Evolutionary conservation across 2,888 invertebrate genomes (phyloP).

Genomic region (Tricholauxania praeusta): DNA sequence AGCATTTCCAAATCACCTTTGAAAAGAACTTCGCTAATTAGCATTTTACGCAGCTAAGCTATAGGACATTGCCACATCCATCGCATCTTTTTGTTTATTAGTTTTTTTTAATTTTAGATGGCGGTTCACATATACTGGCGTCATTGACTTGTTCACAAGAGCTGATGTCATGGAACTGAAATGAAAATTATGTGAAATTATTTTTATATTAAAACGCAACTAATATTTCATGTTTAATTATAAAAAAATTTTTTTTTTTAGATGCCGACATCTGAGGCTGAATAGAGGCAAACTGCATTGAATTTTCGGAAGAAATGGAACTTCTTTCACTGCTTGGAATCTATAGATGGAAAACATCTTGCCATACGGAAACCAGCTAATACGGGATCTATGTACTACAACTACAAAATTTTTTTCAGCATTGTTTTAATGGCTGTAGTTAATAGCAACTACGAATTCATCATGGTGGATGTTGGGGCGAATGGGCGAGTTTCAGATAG

Average conservation of each 20-base stretch:
- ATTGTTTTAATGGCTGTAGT: slow-evolving; percentile 39
- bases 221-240: neutral
- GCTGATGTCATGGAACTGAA: too few relatives aligned
- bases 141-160: neutral
- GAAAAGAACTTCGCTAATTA: slow-evolving; percentile 29
- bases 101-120: slow-evolving; percentile 16
- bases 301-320: too few relatives aligned
- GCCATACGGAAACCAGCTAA: slow-evolving; percentile 33
- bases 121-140: neutral
- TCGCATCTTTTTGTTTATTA: slow-evolving; percentile 4
- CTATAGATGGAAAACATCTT: slow-evolving; percentile 40
- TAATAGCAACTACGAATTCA: slow-evolving; percentile 36
- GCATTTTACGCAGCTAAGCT: slow-evolving; percentile 33
- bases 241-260: too few relatives aligned
- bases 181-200: neutral
- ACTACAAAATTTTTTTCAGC: slow-evolving; percentile 34
- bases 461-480: slow-evolving; percentile 25
- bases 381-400: slow-evolving; percentile 35
- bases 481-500: slow-evolving; percentile 38
- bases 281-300: too few relatives aligned
- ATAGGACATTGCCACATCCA: neutral
- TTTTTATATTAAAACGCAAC: neutral
- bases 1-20: slow-evolving; percentile 32
- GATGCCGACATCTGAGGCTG: neutral
- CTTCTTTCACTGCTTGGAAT: too few relatives aligned